A percentile compares a stretch with the other conserved stretches of the same genome.
Evolutionary conservation across 1,140 invertebrate species (phyloP).

Genomic region (Trichogramma pretiosum): DNA sequence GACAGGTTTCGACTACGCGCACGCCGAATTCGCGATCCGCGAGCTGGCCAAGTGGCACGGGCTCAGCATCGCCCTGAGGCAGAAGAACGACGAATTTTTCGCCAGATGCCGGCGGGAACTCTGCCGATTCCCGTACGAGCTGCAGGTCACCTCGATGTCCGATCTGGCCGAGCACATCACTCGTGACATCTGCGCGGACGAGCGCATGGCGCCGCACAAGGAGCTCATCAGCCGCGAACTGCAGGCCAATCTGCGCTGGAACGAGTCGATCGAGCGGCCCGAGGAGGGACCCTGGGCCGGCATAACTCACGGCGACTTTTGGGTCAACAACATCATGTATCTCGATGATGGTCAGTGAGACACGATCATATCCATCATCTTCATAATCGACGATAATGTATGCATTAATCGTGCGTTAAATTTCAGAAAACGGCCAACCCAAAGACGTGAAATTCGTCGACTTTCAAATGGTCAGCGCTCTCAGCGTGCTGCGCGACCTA

Average conservation of each 20-base stretch:
- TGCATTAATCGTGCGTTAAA: background rate
- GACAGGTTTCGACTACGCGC: conserved; percentile 4
- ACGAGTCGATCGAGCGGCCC: background rate
- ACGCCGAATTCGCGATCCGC: background rate
- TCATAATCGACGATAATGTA: too few relatives aligned
- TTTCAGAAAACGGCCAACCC: background rate
- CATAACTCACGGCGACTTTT: conserved; percentile 3
- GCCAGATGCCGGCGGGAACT: background rate
- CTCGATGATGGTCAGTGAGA: too few relatives aligned
- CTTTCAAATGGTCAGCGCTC: background rate
- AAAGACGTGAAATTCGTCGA: conserved; percentile 1
- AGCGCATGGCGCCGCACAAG: background rate
- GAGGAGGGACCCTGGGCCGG: background rate
- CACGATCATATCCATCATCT: too few relatives aligned
- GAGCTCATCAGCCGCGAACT: background rate
- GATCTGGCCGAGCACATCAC: background rate
- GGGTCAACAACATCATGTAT: conserved; percentile 5
- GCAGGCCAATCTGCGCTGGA: background rate
- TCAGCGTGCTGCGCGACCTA: background rate
- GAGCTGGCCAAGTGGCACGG: conserved; percentile 8
- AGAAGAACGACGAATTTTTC: conserved; percentile 45
- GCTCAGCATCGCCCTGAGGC: conserved; percentile 15
- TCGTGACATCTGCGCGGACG: background rate
- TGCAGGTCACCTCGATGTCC: background rate
- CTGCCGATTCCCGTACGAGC: background rate